These are phyloP conservation scores for Auanema sp. DNA, from an alignment of 2,888 invertebrate species.

Conservation along the genomic window DNA sequence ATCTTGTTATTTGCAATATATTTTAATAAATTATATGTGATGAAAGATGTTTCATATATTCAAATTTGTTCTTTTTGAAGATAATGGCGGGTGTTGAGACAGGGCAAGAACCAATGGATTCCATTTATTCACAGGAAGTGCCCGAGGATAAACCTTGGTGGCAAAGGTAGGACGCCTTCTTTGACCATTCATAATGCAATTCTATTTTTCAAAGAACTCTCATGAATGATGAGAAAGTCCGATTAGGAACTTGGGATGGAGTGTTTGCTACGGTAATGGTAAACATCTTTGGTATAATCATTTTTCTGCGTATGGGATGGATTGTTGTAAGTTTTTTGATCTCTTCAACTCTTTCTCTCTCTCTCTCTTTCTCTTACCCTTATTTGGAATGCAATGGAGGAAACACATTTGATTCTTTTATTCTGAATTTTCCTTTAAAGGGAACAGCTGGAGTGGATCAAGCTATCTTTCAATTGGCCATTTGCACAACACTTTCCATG, in stretches of 20 bases:
- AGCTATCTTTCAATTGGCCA: conserved; percentile 67
- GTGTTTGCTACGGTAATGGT: conserved; percentile 96
- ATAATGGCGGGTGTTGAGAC: neutral
- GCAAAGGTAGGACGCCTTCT: conserved; percentile 42
- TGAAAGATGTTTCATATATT: neutral
- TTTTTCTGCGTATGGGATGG: conserved; percentile 94
- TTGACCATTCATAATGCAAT: neutral
- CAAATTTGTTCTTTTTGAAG: neutral
- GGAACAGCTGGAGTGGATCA: conserved; percentile 69
- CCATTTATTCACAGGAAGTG: conserved; percentile 53
- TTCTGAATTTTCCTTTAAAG: conserved; percentile 50
- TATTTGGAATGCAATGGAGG: neutral
- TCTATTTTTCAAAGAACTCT: conserved; percentile 72
- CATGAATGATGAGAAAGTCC: conserved; percentile 89
- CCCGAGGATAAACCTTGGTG: conserved; percentile 50
- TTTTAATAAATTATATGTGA: neutral
- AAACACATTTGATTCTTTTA: conserved; percentile 6
- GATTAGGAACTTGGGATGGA: conserved; percentile 97
- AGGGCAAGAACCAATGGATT: conserved; percentile 50
- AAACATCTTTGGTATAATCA: conserved; percentile 95
- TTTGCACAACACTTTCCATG: conserved; percentile 81
- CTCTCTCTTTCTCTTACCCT: conserved; percentile 4
- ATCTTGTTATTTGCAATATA: neutral
- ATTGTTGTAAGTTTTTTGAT: conserved; percentile 76
- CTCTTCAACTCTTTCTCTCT: neutral